Evolutionary conservation across 2,888 invertebrate species (phyloP), one percentile per base, ranked within the genome.

Genomic region (Phyto melanocephala): DNA sequence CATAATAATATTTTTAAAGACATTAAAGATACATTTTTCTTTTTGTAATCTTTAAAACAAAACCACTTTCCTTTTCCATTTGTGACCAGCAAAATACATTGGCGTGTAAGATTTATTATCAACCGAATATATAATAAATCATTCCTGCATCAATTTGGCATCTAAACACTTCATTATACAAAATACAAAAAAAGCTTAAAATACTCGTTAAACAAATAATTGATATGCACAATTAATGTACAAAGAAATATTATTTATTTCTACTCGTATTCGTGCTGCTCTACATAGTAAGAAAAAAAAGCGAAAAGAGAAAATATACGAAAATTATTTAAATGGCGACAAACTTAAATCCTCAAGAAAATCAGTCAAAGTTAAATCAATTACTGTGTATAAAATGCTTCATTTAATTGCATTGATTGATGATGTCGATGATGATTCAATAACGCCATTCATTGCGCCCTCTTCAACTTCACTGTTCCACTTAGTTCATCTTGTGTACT

Each of bases 331-430:
- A 74, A 80, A 80, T 80, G 42, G 60, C 72, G 60, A 54, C 72
- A 74, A 79, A 67, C 52, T 74, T 54, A 78, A 77, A 47, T 72
- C 67, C 65, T 40, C 72, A 67, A 72, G 72, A 79, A 72, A 60
- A 67, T 45, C 47, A 72, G 67, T 80, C 72, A 80, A 67, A 80
- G 70, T 76, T 75, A 75, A 79, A 79, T 82, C 82, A 82, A 82
- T 82, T 82, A 82, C 71, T 71, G 58, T 65, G 33, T 47, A 76
- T 76, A 79, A 82, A 82, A 82, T 79, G 75, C 82, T 82, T 75
- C 82, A 82, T 82, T 82, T 82, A 82, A 82, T 79, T 82, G 82
- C 75, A 82, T 79, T 82, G 82, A 82, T 82, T 82, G 82, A 82
- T 82, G 70, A 77, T 72, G 65, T 56, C 56, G 68, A 54, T 78